Evolutionary conservation across 2,797 vertebrate genomes (phyloP).

Genomic region (Staurois parvus): DNA sequence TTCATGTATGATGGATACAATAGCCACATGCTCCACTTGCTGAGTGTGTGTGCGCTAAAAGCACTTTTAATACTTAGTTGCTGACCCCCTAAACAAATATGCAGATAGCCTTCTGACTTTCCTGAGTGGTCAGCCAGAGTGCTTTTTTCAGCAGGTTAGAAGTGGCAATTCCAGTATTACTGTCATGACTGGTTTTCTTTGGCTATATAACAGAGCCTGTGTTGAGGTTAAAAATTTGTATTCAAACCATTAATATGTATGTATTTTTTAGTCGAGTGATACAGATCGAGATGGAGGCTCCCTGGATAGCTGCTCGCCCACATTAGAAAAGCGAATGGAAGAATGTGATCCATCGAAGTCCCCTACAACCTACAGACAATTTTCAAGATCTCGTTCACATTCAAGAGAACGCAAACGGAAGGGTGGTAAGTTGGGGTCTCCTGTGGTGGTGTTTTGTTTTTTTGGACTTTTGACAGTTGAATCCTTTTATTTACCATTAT

Average conservation of each 20-base stretch:
- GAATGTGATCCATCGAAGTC: slow-evolving; percentile 87
- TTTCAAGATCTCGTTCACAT: slow-evolving; percentile 91
- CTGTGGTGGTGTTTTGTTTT: background rate
- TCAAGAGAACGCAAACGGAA: slow-evolving; percentile 88
- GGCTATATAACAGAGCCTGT: background rate
- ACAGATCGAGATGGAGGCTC: slow-evolving; percentile 81
- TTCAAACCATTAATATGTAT: slow-evolving; percentile 1
- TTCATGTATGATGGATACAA: too few relatives aligned
- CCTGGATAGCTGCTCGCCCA: slow-evolving; percentile 81
- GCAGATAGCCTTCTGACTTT: too few relatives aligned
- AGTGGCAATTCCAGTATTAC: too few relatives aligned
- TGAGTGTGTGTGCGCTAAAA: too few relatives aligned
- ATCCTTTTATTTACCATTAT: too few relatives aligned
- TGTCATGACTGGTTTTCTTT: too few relatives aligned
- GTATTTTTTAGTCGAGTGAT: slow-evolving; percentile 82
- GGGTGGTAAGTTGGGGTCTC: slow-evolving; percentile 73
- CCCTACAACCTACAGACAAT: slow-evolving; percentile 89
- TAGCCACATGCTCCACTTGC: too few relatives aligned
- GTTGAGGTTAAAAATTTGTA: background rate
- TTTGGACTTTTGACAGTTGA: background rate
- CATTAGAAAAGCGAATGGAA: slow-evolving; percentile 84
- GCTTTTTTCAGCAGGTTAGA: too few relatives aligned
- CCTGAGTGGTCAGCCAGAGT: too few relatives aligned
- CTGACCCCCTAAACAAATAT: too few relatives aligned
- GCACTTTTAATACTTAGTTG: too few relatives aligned